phyloP scores from a whole-genome alignment of 2,797 vertebrate species.

The Phalloptychus januarius region DNA sequence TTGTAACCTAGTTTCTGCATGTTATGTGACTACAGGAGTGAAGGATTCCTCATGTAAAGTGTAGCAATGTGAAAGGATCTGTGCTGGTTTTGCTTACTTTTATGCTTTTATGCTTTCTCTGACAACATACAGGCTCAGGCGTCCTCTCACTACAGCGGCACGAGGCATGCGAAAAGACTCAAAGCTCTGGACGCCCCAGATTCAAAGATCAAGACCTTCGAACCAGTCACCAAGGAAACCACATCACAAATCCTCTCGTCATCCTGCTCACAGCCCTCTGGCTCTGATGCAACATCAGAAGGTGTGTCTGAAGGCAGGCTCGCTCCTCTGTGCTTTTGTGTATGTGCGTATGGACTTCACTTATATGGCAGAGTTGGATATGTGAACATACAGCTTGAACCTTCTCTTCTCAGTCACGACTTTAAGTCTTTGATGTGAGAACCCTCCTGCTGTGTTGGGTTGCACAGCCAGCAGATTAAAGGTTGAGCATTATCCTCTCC shows the following conservation, averaged over 20 bases:
- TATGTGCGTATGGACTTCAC: conserved; percentile 14
- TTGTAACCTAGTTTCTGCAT: not conserved
- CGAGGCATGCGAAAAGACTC: conserved; percentile 91
- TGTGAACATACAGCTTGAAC: conserved; percentile 28
- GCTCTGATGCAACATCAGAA: conserved; percentile 82
- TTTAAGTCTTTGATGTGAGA: conserved; percentile 69
- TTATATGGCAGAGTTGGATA: conserved; percentile 34
- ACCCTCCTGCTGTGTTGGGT: conserved; percentile 46
- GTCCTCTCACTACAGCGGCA: conserved; percentile 90
- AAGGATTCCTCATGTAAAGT: not conserved
- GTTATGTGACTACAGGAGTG: not conserved
- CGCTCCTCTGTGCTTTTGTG: conserved; percentile 5
- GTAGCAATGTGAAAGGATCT: not conserved
- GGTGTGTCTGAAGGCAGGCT: conserved; percentile 51
- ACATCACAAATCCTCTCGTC: conserved; percentile 81
- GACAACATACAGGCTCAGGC: conserved; percentile 84
- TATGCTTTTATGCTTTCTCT: conserved; percentile 56
- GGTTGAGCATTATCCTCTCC: conserved; percentile 46
- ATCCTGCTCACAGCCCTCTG: conserved; percentile 82
- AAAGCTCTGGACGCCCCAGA: conserved; percentile 90
- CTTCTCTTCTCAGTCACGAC: conserved; percentile 53
- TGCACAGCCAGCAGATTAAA: conserved; percentile 61
- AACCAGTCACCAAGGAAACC: conserved; percentile 72
- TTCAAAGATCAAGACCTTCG: conserved; percentile 90
- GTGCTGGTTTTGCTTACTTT: conserved; percentile 1